Evolutionary conservation across 2,113 vertebrate species (phyloP).

Genomic region (human (Homo sapiens)): DNA sequence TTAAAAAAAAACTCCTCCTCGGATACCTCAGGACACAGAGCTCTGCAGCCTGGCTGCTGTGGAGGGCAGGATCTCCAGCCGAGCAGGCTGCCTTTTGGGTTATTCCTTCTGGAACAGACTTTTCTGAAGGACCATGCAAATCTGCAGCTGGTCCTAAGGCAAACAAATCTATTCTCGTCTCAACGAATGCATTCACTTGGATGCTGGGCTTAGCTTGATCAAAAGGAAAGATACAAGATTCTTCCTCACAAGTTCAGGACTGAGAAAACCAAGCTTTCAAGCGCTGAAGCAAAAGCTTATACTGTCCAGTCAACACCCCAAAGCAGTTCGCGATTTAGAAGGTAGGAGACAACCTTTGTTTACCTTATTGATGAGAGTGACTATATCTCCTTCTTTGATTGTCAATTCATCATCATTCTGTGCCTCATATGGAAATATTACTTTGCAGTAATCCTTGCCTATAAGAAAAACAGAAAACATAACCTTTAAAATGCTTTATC

Average conservation of each 20-base stretch:
- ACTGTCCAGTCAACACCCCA: background rate
- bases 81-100: background rate
- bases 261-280: constrained; percentile 22
- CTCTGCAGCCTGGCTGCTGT: background rate
- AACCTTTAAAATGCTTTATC: constrained; percentile 43
- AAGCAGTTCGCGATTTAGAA: background rate
- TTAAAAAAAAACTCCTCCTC: constrained; percentile 36
- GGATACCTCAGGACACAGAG: background rate
- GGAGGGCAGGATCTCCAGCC: background rate
- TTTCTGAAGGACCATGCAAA: background rate
- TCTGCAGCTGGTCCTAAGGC: background rate
- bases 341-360: constrained; percentile 59
- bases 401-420: constrained; percentile 98
- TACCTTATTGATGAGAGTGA: constrained; percentile 96
- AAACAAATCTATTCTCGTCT: background rate
- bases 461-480: constrained; percentile 79
- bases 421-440: constrained; percentile 96
- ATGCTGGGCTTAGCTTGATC: background rate
- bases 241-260: background rate
- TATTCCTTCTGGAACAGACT: background rate
- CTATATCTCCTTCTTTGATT: constrained; percentile 97
- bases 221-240: background rate
- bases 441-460: constrained; percentile 98
- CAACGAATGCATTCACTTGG: background rate
- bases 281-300: constrained; percentile 9